These are phyloP conservation scores for Epistrophe grossulariae DNA, from an alignment of 2,888 invertebrate genomes.

Conservation along the genomic window DNA sequence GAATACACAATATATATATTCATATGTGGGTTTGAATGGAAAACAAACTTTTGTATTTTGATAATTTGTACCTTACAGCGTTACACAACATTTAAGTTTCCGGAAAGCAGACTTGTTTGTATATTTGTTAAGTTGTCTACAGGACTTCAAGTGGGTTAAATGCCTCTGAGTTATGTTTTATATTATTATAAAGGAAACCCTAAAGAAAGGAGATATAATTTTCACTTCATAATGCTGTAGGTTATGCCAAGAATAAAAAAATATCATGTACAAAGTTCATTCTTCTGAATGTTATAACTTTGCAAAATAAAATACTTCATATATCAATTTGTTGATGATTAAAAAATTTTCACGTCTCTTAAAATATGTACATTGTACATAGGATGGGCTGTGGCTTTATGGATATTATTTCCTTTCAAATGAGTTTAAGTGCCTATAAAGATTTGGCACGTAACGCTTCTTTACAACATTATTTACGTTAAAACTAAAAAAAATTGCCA, in stretches of 20 bases:
- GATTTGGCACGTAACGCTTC: too few species aligned
- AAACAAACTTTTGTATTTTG: slow-evolving; percentile 66
- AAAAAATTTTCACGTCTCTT: background rate
- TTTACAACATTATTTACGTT: too few species aligned
- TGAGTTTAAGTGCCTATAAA: too few species aligned
- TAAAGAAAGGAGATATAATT: slow-evolving; percentile 28
- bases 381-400: too few species aligned
- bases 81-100: slow-evolving; percentile 55
- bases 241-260: background rate
- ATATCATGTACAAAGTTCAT: background rate
- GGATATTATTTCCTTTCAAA: background rate
- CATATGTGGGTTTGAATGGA: slow-evolving; percentile 9
- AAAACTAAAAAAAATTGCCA: too few species aligned
- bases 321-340: background rate
- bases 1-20: background rate
- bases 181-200: background rate
- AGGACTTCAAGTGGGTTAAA: slow-evolving; percentile 38
- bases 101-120: slow-evolving; percentile 53
- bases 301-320: background rate
- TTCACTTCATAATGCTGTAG: slow-evolving; percentile 7
- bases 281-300: background rate
- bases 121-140: slow-evolving; percentile 50
- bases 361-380: background rate
- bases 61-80: slow-evolving; percentile 65
- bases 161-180: slow-evolving; percentile 17